Evolutionary conservation across 1,140 invertebrate genomes (phyloP).

Genomic region (Holotrichia oblita): DNA sequence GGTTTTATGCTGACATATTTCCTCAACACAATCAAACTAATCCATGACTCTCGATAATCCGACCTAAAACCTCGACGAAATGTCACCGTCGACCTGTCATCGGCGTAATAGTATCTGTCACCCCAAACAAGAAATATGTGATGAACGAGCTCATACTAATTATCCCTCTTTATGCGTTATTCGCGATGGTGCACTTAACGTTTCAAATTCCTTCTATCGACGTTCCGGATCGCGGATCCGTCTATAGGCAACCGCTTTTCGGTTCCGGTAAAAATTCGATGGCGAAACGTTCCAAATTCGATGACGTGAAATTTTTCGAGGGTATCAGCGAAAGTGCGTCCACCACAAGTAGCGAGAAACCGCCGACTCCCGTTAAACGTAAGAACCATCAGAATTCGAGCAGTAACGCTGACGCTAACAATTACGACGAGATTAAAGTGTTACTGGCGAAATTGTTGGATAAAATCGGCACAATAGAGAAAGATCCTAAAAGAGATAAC

Average conservation of each 20-base stretch:
- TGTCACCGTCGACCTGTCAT: background rate
- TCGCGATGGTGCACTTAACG: background rate
- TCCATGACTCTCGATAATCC: no score
- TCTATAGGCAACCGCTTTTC: background rate
- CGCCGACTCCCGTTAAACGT: background rate
- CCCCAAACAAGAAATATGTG: background rate
- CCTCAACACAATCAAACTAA: no score
- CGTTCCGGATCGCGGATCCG: background rate
- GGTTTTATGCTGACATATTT: no score
- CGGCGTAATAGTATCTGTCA: background rate
- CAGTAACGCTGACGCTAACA: background rate
- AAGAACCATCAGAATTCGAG: conserved; percentile 32
- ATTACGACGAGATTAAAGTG: conserved; percentile 42
- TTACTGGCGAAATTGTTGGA: conserved; percentile 43
- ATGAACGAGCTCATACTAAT: background rate
- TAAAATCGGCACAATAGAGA: conserved; percentile 42
- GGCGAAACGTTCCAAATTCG: conserved; percentile 24
- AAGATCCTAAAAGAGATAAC: conserved; percentile 18
- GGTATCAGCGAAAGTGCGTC: conserved; percentile 22
- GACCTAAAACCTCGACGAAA: background rate
- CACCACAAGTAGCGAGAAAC: background rate
- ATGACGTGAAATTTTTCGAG: conserved; percentile 41
- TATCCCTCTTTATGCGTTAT: background rate
- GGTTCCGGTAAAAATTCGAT: background rate
- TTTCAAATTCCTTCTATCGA: background rate